Base-by-base conservation (phyloP, 2,888 invertebrate genomes). In the Drosophila tanythrix region DNA sequence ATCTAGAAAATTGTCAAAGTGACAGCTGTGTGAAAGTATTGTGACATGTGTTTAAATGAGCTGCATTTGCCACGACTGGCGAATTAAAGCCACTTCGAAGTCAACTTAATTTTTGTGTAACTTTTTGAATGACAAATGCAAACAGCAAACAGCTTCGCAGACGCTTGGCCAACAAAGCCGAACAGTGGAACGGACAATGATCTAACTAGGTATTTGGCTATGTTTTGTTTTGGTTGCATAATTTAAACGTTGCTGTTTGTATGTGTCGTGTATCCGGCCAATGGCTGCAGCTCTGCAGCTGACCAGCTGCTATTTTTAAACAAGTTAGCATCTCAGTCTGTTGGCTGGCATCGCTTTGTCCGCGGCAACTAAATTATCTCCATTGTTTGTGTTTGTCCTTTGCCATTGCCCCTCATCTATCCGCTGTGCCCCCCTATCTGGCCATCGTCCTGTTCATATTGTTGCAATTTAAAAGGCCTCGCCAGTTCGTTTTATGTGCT, bases 1-100 rank as follows among this genome's bases (percentile, higher is more conserved):
- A 90, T 88, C 90, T 90, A 89, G 84, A 89, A 89, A 88, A 88
- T 88, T 88, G 90, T 89, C 88, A 89, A 90, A 88, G 87, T 90
- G 87, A 88, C 87, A 88, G 90, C 84, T 88, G 87, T 80, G 88
- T 78, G 82, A 87, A 90, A 90, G 87, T 88, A 87, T 88, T 88
- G 87, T 90, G 90, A 90, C 87, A 88, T 88, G 89, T 88, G 87
- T 88, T 89, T 87, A 89, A 90, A 89, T 88, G 88, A 89, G 88
- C 90, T 90, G 84, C 88, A 88, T 81, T 90, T 88, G 60, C 67
- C 58, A 55, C 29, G 29, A 33, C 35, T 38, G 43, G 3, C 64
- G 57, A 73, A 65, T 90, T 86, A 85, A 85, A 85, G 88, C 71
- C 77, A 71, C 59, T 79, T 67, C 33, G 50, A 51, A 88, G 76